Evolutionary conservation across 2,888 invertebrate genomes (phyloP), one percentile per base, ranked within the genome.

Genomic region (Dione juno): DNA sequence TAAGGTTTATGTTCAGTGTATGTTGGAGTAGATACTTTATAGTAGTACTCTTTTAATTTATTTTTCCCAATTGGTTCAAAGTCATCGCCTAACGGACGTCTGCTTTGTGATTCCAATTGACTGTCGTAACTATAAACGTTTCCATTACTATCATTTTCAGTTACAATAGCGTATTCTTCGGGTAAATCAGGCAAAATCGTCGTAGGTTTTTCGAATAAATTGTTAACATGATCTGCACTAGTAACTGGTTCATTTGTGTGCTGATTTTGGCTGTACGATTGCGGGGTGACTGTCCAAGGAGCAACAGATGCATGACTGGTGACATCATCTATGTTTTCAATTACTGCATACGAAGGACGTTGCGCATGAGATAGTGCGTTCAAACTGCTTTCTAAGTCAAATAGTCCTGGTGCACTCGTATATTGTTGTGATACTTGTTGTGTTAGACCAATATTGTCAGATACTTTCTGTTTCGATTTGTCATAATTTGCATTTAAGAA

Each of bases 31-130:
- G 92, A 90, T 65, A 92, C 89, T 78, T 86, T 91, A 69, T 93
- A 92, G 75, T 92, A 93, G 79, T 92, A 92, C 70, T 93, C 93
- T 77, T 90, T 92, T 14, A 92, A 84, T 74, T 92, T 92, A 73
- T 90, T 86, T 71, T 88, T 87, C 69, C 85, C 86, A 74, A 93
- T 90, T 19, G 92, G 92, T 80, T 92, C 91, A 78, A 91, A 92
- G 73, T 92, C 92, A 76, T 92, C 90, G 73, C 88, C 91, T 74
- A 88, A 79, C 68, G 93, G 93, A 79, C 89, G 89, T 80, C 90
- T 88, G 78, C 88, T 92, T 88, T 92, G 91, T 76, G 89, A 85
- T 84, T 93, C 92, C 79, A 86, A 81, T 76, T 88, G 85, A 69
- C 80, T 82, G 77, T 92, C 88, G 84, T 91, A 91, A 75, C 81